Evolutionary conservation across 1,140 invertebrate species (phyloP).

Genomic region (Chrysoperla carnea): DNA sequence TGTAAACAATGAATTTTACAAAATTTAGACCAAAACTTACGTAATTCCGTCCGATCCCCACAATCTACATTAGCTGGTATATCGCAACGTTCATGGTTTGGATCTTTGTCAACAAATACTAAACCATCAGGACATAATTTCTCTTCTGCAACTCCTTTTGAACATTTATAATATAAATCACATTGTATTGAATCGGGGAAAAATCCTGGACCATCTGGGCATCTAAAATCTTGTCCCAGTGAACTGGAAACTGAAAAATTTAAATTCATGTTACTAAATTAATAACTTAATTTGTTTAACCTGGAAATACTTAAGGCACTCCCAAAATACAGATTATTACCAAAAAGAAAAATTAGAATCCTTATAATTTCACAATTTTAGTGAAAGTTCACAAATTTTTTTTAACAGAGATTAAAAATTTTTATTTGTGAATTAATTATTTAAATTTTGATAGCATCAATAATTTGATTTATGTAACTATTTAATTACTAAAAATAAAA

Average conservation of each 20-base stretch:
- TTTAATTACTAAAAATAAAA: no score
- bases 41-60: conserved; percentile 48
- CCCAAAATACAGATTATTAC: no score
- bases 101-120: conserved; percentile 57
- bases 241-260: conserved; percentile 4
- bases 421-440: no score
- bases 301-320: no score
- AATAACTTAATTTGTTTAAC: neutral
- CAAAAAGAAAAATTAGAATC: no score
- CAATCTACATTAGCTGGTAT: conserved; percentile 65
- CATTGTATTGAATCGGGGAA: conserved; percentile 61
- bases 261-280: neutral
- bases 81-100: conserved; percentile 58
- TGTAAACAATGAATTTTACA: no score
- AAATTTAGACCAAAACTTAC: no score
- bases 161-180: conserved; percentile 65
- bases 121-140: conserved; percentile 66
- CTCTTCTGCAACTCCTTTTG: conserved; percentile 41
- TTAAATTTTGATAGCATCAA: no score
- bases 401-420: no score
- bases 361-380: no score
- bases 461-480: no score
- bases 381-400: no score
- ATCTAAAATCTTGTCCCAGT: conserved; percentile 34
- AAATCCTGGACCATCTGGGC: conserved; percentile 55